These are phyloP conservation scores for Intoshia linei DNA, from an alignment of 1,140 invertebrate species.

Conservation along the genomic window DNA sequence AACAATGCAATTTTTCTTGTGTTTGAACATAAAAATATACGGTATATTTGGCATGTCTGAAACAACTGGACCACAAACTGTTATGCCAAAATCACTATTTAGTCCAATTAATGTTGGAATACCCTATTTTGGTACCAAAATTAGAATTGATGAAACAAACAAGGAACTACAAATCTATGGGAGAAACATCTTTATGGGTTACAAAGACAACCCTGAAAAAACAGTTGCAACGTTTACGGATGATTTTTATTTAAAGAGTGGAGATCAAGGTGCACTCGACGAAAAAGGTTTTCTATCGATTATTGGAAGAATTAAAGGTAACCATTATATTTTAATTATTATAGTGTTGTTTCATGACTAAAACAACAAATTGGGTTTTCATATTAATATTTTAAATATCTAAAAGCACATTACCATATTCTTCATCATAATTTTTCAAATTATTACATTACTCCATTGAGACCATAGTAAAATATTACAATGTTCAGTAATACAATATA, in stretches of 20 bases:
- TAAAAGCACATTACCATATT: no score
- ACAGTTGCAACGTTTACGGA: slow-evolving; percentile 36
- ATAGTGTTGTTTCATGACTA: no score
- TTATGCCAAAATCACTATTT: not conserved
- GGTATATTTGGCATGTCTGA: slow-evolving; percentile 34
- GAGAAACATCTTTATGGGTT: slow-evolving; percentile 54
- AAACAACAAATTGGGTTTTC: no score
- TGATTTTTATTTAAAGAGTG: slow-evolving; percentile 41
- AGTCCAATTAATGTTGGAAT: not conserved
- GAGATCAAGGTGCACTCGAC: slow-evolving; percentile 45
- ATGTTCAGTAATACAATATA: no score
- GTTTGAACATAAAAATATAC: slow-evolving; percentile 39
- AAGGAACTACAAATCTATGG: slow-evolving; percentile 35
- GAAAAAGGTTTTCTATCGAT: slow-evolving; percentile 38
- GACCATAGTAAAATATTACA: no score
- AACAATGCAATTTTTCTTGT: slow-evolving; percentile 43
- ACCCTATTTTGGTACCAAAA: not conserved
- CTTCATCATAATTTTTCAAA: no score
- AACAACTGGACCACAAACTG: slow-evolving; percentile 26
- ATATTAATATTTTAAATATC: no score
- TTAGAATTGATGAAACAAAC: not conserved
- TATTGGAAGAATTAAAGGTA: slow-evolving; percentile 44
- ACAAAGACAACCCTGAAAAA: slow-evolving; percentile 39
- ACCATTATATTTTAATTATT: no score
- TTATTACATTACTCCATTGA: no score